Evolutionary conservation across 2,888 invertebrate species (phyloP), one percentile per base, ranked within the genome.

Genomic region (Gryllus longicercus): DNA sequence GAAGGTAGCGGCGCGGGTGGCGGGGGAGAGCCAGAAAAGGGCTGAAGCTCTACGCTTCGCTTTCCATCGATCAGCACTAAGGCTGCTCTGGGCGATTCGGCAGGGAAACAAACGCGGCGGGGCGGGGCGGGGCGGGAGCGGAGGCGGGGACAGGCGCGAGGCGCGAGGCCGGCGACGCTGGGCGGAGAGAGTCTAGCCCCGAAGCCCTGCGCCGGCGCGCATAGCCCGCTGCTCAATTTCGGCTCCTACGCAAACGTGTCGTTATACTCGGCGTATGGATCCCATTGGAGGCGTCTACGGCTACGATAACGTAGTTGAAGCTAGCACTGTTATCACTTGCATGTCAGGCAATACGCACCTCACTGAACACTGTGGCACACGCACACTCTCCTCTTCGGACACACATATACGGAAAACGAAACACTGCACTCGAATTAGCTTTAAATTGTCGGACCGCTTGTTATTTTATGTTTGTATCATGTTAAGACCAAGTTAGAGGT

Each of bases 1-100:
- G 63, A 63, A n/a, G 63, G 63, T 63, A 14, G 63, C 63, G 63
- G 16, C 16, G n/a, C 63, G 63, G 63, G 63, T 11, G 5, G 14
- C 63, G 63, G n/a, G 63, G 63, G 63, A 63, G 63, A 63, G 63
- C 14, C 16, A 14, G 63, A 63, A 63, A 63, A 63, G 63, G 63
- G 63, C 63, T 63, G 63, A 63, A 63, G 63, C 63, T 63, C 63
- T 63, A 63, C n/a, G 63, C 63, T 63, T 63, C 16, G 63, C 63
- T 63, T 11, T 63, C 63, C 63, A 63, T 63, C 63, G 63, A 63
- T 63, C 63, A 63, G 63, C n/a, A 63, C 16, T 63, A 63, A 63
- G 63, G 63, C 63, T 63, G 63, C 63, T 63, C 63, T n/a, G 63
- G 14, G 63, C 63, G 63, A 63, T 18, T 63, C 63, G 63, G 14